These are phyloP conservation scores for Tupaia chinensis DNA, from an alignment of 2,113 vertebrate species.

Conservation along the genomic window DNA sequence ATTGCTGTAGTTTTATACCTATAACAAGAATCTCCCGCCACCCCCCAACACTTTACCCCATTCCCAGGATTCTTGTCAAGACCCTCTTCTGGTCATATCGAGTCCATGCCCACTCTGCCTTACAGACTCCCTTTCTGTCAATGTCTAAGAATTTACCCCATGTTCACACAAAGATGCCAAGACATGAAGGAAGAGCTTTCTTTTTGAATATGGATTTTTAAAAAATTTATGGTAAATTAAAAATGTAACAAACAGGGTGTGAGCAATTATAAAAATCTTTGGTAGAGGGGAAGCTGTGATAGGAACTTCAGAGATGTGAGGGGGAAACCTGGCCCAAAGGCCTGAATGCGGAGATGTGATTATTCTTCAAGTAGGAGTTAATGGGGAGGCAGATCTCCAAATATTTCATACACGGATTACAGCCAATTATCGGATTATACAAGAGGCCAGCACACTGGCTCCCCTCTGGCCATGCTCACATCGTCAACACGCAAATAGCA, in stretches of 20 bases:
- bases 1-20: slow-evolving; percentile 64
- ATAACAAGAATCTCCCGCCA: neutral
- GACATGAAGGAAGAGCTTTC: neutral
- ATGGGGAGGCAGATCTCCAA: slow-evolving; percentile 71
- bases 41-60: neutral
- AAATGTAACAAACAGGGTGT: neutral
- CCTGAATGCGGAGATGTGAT: slow-evolving; percentile 51
- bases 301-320: neutral
- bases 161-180: slow-evolving; percentile 40
- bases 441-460: slow-evolving; percentile 41
- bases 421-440: slow-evolving; percentile 70
- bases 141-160: neutral
- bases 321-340: slow-evolving; percentile 58
- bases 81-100: neutral
- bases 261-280: neutral
- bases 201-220: neutral
- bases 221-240: neutral
- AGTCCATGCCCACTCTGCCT: neutral
- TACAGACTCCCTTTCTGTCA: neutral
- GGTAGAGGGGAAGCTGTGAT: neutral
- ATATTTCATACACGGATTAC: slow-evolving; percentile 68
- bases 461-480: slow-evolving; percentile 54
- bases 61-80: neutral
- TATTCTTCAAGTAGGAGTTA: slow-evolving; percentile 64
- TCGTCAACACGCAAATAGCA: neutral